phyloP scores from a whole-genome alignment of 2,797 vertebrate species.

The Aldrovandia affinis region DNA sequence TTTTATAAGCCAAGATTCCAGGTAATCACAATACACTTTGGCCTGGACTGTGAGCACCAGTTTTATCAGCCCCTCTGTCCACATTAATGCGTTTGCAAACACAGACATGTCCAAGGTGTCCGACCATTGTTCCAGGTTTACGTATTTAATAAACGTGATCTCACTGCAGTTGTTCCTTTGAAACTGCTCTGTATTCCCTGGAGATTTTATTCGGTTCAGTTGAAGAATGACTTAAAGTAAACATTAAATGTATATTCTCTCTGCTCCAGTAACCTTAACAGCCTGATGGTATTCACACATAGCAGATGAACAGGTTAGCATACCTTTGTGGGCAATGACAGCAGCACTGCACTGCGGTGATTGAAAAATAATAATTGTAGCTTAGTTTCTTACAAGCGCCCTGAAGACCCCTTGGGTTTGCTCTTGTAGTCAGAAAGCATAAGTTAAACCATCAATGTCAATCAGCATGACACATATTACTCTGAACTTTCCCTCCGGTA shows the following conservation, averaged over 20 bases:
- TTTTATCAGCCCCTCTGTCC: too few species aligned
- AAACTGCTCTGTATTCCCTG: constrained; percentile 8
- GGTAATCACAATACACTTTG: too few species aligned
- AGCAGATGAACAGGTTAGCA: constrained; percentile 20
- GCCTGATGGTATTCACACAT: neutral
- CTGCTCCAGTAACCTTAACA: neutral
- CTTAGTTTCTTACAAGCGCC: constrained; percentile 48
- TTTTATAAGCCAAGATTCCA: too few species aligned
- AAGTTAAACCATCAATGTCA: constrained; percentile 45
- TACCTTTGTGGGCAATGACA: neutral
- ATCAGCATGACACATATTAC: constrained; percentile 51
- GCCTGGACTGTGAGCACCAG: too few species aligned
- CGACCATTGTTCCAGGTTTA: constrained; percentile 2
- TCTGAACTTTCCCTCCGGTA: constrained; percentile 52
- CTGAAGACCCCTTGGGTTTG: constrained; percentile 46
- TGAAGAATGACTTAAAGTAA: neutral
- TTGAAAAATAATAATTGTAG: neutral
- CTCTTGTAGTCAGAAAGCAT: constrained; percentile 45
- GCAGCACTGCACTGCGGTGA: constrained; percentile 21
- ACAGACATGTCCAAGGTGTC: neutral
- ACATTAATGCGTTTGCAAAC: too few species aligned
- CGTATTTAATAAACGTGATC: constrained; percentile 12
- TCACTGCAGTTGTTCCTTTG: constrained; percentile 11
- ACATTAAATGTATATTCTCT: neutral
- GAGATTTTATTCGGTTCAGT: neutral